A percentile compares a stretch with the other conserved stretches of the same genome.
phyloP scores from a whole-genome alignment of 2,113 vertebrate species.

The Promerops cafer region DNA sequence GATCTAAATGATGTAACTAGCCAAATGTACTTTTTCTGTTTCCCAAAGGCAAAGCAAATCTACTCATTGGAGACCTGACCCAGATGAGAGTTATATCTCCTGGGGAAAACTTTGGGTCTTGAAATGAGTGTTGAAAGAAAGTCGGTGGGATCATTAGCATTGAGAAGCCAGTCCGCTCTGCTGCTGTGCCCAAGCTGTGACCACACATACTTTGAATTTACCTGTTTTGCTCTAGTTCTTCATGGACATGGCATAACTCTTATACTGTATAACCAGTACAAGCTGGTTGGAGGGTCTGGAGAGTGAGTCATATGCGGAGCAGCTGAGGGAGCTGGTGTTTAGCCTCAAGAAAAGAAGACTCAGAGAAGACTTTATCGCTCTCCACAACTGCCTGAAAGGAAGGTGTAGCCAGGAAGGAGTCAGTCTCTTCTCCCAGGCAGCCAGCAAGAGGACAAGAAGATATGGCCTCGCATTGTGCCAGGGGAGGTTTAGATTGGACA shows the following conservation, averaged over 20 bases:
- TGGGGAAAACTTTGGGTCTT: background rate
- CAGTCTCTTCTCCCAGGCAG: background rate
- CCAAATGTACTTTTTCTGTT: background rate
- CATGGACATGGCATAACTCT: background rate
- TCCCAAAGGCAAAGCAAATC: background rate
- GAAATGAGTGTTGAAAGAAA: background rate
- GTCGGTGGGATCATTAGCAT: background rate
- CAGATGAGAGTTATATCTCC: background rate
- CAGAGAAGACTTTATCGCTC: background rate
- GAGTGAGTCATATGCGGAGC: background rate
- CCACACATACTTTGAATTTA: background rate
- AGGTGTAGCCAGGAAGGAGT: background rate
- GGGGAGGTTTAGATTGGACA: background rate
- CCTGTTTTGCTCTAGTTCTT: background rate
- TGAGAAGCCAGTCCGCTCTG: background rate
- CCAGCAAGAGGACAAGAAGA: background rate
- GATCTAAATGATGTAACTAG: background rate
- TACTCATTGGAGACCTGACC: background rate
- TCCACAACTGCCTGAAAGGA: background rate
- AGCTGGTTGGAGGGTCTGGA: background rate
- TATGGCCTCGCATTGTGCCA: rapidly evolving
- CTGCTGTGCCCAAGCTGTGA: background rate
- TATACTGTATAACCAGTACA: background rate
- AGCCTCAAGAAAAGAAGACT: background rate
- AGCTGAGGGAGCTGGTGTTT: background rate